Evolutionary conservation across 1,140 invertebrate genomes (phyloP), one percentile per base, ranked within the genome.

Genomic region (Pseudomyrmex flavicornis): DNA sequence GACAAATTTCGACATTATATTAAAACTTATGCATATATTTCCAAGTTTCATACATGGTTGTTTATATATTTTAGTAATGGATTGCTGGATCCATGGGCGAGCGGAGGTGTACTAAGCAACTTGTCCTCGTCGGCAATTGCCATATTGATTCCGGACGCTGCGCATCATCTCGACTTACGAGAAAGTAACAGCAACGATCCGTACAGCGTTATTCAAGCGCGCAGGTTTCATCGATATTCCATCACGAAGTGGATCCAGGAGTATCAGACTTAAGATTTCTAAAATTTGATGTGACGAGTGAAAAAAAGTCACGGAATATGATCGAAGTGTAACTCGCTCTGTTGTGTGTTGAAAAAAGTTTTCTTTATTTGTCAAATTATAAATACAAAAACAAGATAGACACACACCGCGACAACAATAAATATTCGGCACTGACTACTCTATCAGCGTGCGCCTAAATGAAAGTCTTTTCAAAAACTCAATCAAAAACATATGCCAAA

Each of bases 111-210:
- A n/a, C 89, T 98, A 22, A 94, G 95, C 85, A 96, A 96, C 72
- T 90, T 97, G 1, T 97, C 97, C 44, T 93, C 95, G 5, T 95
- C 96, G 10, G 94, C 98, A 0, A 91, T 96, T 2, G 95, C 97
- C 2, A 95, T 99, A 2, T 95, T 98, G 15, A 97, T 99, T 73
- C 96, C 97, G 2, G 96, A 98, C 93, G 97, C 97, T 0, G 98
- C 98, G 9, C 98, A 99, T 95, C 99, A 99, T 93, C 95, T 99
- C 46, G 99, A 99, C 93, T 95, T 99, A 17, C 95, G 98, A 89
- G 94, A 94, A 0, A 93, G 95, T 2, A 96, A 98, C 93, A 93
- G 95, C 0, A 91, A 94, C 10, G 98, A 99, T 94, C 97, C 98
- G 0, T 86, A 91, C 1, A 95, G 96, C 17, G 97, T 99, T 0